A percentile compares a stretch with the other conserved stretches of the same genome.
Evolutionary conservation across 1,140 invertebrate genomes (phyloP).

Genomic region (Copidosoma floridanum): DNA sequence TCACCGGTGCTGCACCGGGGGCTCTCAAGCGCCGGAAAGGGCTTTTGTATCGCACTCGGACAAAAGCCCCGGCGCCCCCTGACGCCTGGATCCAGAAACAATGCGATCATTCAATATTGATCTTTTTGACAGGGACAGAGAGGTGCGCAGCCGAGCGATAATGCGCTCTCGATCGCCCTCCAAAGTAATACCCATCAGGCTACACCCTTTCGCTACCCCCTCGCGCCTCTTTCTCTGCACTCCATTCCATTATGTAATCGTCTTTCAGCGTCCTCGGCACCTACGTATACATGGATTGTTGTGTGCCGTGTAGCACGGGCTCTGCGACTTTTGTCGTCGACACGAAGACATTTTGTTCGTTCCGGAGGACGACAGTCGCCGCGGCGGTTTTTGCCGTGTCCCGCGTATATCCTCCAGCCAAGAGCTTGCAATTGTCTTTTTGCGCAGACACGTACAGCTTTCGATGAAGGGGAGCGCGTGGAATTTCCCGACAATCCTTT

Average conservation of each 20-base stretch:
- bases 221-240: neutral
- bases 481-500: no score
- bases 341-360: slow-evolving; percentile 5
- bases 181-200: no score
- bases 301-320: no score
- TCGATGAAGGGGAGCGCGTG: slow-evolving; percentile 5
- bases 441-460: neutral
- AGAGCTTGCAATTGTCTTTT: slow-evolving; percentile 14
- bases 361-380: no score
- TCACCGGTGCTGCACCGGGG: no score
- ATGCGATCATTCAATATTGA: slow-evolving; percentile 24
- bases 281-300: no score
- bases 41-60: slow-evolving; percentile 25
- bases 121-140: slow-evolving; percentile 21
- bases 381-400: no score
- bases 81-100: no score
- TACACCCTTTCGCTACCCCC: no score
- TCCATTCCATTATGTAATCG: slow-evolving; percentile 16
- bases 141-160: neutral
- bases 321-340: slow-evolving; percentile 6
- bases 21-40: neutral
- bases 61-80: slow-evolving; percentile 8
- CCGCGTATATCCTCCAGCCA: slow-evolving; percentile 6
- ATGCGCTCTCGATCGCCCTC: no score
- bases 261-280: no score